These are phyloP conservation scores for Polyodon spathula DNA, from an alignment of 2,113 vertebrate genomes.

Conservation along the genomic window DNA sequence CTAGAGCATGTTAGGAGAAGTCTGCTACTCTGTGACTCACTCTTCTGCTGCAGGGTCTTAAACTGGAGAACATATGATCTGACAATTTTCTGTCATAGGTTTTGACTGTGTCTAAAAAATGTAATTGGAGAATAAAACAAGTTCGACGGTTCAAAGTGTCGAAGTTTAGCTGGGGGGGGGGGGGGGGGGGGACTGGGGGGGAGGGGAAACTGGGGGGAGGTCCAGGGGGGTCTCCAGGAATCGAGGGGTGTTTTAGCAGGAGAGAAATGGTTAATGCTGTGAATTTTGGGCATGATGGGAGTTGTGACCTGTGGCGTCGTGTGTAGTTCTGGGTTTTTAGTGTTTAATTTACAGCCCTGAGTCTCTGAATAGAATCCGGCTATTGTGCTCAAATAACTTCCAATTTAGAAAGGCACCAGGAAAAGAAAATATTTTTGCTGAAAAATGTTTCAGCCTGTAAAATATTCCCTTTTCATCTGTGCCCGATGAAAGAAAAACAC, in stretches of 20 bases:
- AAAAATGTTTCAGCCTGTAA: slow-evolving; percentile 21
- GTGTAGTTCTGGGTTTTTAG: not conserved
- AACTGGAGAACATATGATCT: no score
- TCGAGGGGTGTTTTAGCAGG: no score
- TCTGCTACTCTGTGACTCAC: slow-evolving; percentile 49
- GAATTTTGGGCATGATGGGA: not conserved
- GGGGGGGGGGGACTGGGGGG: no score
- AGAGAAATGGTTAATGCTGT: no score
- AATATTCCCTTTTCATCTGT: slow-evolving; percentile 25
- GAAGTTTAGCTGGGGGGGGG: no score
- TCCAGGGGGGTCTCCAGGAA: no score
- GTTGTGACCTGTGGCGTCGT: no score
- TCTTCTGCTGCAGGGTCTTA: slow-evolving; percentile 44
- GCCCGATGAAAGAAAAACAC: slow-evolving; percentile 35
- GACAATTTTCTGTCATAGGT: no score
- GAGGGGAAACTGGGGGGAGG: no score
- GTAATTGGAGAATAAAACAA: no score
- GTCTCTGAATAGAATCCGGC: slow-evolving; percentile 7
- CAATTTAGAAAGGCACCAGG: slow-evolving; percentile 11
- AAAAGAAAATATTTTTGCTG: slow-evolving; percentile 29
- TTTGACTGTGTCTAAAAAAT: no score
- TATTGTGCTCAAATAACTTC: slow-evolving; percentile 4
- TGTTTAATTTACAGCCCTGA: slow-evolving; percentile 14
- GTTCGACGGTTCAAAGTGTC: no score
- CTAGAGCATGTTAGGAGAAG: slow-evolving; percentile 52